These are phyloP conservation scores for Spodoptera litura DNA, from an alignment of 1,140 invertebrate species.

Conservation along the genomic window DNA sequence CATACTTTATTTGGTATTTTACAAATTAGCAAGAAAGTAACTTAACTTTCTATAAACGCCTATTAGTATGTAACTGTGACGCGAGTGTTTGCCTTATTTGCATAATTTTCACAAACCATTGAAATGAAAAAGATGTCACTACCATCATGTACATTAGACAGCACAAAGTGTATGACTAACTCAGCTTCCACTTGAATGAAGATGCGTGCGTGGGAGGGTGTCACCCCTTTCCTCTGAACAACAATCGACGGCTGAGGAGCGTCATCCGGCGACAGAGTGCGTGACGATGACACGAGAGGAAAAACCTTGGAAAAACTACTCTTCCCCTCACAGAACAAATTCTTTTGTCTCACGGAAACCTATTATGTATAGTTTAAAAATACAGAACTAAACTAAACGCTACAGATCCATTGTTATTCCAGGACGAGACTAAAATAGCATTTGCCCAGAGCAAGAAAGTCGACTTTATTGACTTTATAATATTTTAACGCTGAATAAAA, in stretches of 20 bases:
- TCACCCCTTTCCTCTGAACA: slow-evolving; percentile 73
- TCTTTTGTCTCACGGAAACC: slow-evolving; percentile 35
- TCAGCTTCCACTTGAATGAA: slow-evolving; percentile 77
- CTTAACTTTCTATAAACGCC: slow-evolving; percentile 12
- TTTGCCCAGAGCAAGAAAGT: too few relatives aligned
- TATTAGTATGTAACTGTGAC: slow-evolving; percentile 24
- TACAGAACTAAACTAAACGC: slow-evolving; percentile 4
- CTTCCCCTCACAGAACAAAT: slow-evolving; percentile 17
- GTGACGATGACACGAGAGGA: slow-evolving; percentile 55
- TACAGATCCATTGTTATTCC: slow-evolving; percentile 7
- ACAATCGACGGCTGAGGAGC: slow-evolving; percentile 68
- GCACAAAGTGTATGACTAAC: slow-evolving; percentile 60
- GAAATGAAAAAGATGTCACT: slow-evolving; percentile 20
- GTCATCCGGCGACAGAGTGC: slow-evolving; percentile 65
- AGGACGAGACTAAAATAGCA: slow-evolving; percentile 18
- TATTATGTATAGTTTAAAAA: slow-evolving; percentile 33
- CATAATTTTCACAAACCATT: slow-evolving; percentile 25
- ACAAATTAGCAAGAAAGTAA: background rate
- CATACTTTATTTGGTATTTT: background rate
- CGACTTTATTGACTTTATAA: too few relatives aligned
- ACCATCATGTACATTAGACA: slow-evolving; percentile 18
- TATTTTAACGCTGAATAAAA: slow-evolving; percentile 13
- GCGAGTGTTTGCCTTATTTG: slow-evolving; percentile 19
- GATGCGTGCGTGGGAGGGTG: slow-evolving; percentile 76
- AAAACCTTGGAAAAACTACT: slow-evolving; percentile 57